phyloP scores from a whole-genome alignment of 2,113 vertebrate species.

The Cyprinodon tularosa region DNA sequence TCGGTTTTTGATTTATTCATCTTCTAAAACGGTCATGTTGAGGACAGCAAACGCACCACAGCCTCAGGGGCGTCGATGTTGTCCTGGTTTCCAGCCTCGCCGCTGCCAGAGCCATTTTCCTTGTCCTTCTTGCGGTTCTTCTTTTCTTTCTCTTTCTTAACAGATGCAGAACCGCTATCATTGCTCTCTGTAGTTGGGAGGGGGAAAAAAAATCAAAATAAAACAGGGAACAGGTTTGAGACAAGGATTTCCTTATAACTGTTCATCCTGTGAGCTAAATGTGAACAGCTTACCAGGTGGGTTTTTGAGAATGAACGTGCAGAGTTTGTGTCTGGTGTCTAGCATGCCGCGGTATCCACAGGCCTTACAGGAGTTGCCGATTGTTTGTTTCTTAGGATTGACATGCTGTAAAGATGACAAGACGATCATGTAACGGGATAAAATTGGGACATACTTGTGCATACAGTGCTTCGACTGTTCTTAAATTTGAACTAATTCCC shows the following conservation, averaged over 20 bases:
- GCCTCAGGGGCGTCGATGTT: constrained; percentile 89
- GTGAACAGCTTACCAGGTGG: constrained; percentile 88
- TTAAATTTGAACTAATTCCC: neutral
- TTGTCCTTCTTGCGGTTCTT: constrained; percentile 98
- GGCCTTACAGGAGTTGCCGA: constrained; percentile 98
- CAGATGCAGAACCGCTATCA: constrained; percentile 89
- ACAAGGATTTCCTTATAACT: neutral
- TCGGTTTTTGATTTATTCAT: neutral
- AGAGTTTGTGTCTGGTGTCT: constrained; percentile 98
- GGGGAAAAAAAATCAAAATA: neutral
- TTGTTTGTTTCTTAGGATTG: constrained; percentile 99
- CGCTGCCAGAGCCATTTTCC: constrained; percentile 95
- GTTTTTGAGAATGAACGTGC: constrained; percentile 99
- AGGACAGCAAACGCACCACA: constrained; percentile 77
- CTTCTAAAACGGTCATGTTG: neutral
- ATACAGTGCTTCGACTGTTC: too few species aligned
- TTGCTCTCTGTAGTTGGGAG: constrained; percentile 79
- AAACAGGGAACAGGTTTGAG: neutral
- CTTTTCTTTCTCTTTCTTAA: constrained; percentile 96
- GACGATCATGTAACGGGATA: neutral
- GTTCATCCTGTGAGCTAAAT: neutral
- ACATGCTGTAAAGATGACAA: constrained; percentile 84
- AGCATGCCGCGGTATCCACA: constrained; percentile 99
- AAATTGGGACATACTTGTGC: neutral
- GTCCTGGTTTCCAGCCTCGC: constrained; percentile 84